Conservation (phyloP, 1,140 invertebrate genomes). For the Diorhabda sublineata region DNA sequence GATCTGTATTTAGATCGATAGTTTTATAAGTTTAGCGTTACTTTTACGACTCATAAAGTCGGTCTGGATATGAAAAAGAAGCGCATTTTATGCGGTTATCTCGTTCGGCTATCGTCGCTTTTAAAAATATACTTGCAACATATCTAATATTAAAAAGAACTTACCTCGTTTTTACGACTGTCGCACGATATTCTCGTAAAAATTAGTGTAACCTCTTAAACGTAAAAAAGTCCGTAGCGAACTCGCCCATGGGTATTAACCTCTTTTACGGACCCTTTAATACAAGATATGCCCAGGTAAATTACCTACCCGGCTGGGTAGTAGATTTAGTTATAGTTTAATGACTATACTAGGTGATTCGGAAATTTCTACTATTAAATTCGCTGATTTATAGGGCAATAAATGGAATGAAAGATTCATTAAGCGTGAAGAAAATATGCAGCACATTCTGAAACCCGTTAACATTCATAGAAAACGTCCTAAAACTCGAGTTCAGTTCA, state of each 20-base stretch:
- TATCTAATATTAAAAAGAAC: not conserved
- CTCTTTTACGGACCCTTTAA: not conserved
- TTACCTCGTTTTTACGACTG: not conserved
- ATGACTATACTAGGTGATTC: too few relatives aligned
- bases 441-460: too few relatives aligned
- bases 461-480: too few relatives aligned
- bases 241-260: not conserved
- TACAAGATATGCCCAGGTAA: not conserved
- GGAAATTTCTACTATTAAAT: too few relatives aligned
- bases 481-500: too few relatives aligned
- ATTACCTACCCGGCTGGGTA: not conserved
- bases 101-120: not conserved
- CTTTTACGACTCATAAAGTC: not conserved
- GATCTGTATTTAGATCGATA: not conserved
- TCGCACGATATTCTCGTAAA: not conserved
- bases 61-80: not conserved
- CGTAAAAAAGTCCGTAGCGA: not conserved
- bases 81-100: not conserved
- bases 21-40: not conserved
- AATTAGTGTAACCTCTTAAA: conserved; percentile 2
- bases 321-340: too few relatives aligned
- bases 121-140: conserved; percentile 3
- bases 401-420: too few relatives aligned
- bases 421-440: too few relatives aligned
- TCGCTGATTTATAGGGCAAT: too few relatives aligned